Evolutionary conservation across 2,113 vertebrate species (phyloP), one percentile per base, ranked within the genome.

Genomic region (Scolopax mira): DNA sequence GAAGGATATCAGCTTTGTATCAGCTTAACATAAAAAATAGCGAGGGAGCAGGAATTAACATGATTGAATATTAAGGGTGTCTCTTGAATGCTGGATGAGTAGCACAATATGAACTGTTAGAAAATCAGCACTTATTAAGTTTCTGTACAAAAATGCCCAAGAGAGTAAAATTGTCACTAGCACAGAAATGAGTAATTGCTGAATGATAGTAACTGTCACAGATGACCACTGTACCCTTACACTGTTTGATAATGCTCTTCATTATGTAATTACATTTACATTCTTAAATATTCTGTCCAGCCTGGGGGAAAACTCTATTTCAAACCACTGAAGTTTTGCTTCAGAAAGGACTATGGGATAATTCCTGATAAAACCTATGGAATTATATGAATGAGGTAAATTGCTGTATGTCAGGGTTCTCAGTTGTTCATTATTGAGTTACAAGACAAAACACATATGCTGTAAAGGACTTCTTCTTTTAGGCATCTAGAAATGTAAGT

Each of bases 1-100:
- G 80, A 37, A 79, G 21, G 51, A 84, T 83, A 91, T 58, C 62
- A 89, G 93, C 49, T 93, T 96, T 69, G 14, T 88, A 88, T 73
- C 62, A 73, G 37, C 4, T 89, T 85, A 87, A 87, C 66, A 85
- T 61, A 82, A 89, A 83, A 95, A 69, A 18, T 15, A 57, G 25
- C 6, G 28, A 95, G 37, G 49, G 44, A 93, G n/a, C 8, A 80
- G 25, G 75, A 89, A 90, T 89, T 96, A 90, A 79, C 0, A 3
- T 80, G 81, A 89, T 58, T 82, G 52, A 85, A 89, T 94, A 58
- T 23, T 58, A 52, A 41, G 9, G 25, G 46, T 89, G 9, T 92
- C 46, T 91, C 58, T 35, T 89, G 81, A 85, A 81, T 58, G 37
- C 28, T 85, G 54, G 39, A 73, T 85, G 35, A 88, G 62, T 33